Percentiles rank a stretch among this genome's conserved stretches.
These are phyloP conservation scores for Acanthiza pusilla DNA, from an alignment of 2,797 vertebrate species.

Conservation along the genomic window DNA sequence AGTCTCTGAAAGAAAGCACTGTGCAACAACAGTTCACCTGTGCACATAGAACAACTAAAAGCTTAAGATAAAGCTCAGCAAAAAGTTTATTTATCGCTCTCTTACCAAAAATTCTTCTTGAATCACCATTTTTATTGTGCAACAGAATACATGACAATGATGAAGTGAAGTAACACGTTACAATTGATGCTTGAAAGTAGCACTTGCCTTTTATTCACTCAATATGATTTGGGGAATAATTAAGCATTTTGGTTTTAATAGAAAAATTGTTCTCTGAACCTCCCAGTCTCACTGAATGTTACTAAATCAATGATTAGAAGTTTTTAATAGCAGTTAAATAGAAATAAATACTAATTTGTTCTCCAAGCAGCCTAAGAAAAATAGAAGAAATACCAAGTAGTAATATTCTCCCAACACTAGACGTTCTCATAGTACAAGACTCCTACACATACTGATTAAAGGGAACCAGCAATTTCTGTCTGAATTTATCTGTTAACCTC, in stretches of 20 bases:
- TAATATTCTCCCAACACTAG: neutral
- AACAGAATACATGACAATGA: neutral
- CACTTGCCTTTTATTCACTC: neutral
- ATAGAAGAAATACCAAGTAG: neutral
- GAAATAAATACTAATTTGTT: neutral
- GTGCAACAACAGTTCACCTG: neutral
- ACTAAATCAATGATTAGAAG: neutral
- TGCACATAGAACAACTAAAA: neutral
- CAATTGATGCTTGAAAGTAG: neutral
- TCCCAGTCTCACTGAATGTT: neutral
- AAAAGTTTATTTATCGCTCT: neutral
- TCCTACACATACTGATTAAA: neutral
- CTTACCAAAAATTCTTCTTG: neutral
- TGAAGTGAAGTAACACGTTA: neutral
- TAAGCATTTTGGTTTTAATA: neutral
- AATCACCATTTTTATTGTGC: neutral
- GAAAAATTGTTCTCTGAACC: neutral
- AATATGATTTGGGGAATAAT: neutral
- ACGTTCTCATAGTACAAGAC: neutral
- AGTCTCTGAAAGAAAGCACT: neutral
- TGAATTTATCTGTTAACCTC: neutral
- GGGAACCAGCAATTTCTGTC: neutral
- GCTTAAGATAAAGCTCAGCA: neutral
- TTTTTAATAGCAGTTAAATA: neutral
- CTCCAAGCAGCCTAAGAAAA: neutral